Conservation (phyloP, 2,888 invertebrate species). For the Euclidia mi region DNA sequence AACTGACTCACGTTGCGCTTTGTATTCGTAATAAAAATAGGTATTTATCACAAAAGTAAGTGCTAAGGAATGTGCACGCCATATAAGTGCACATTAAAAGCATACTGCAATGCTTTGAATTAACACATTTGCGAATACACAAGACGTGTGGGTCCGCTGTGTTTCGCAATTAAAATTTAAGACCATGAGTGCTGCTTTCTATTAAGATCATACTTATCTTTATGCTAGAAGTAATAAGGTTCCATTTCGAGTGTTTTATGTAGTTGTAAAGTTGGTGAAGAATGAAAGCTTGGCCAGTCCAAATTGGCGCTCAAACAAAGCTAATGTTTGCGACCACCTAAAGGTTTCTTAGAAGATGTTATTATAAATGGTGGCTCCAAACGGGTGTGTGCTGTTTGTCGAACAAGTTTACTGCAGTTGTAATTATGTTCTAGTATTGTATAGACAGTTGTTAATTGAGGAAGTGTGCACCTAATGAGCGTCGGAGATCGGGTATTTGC, state of each 20-base stretch:
- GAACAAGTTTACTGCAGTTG: slow-evolving; percentile 61
- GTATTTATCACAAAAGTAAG: slow-evolving; percentile 52
- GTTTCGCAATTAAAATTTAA: slow-evolving; percentile 83
- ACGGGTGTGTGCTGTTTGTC: slow-evolving; percentile 66
- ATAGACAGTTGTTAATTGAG: slow-evolving; percentile 69
- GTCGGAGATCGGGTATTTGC: slow-evolving; percentile 55
- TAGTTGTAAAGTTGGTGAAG: slow-evolving; percentile 54
- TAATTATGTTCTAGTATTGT: slow-evolving; percentile 64
- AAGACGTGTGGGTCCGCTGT: slow-evolving; percentile 68
- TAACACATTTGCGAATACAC: slow-evolving; percentile 83
- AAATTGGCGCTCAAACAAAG: slow-evolving; percentile 85
- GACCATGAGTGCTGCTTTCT: slow-evolving; percentile 51
- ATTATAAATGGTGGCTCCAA: slow-evolving; percentile 55
- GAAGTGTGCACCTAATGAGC: slow-evolving; percentile 64
- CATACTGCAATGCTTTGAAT: slow-evolving; percentile 76
- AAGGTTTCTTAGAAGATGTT: slow-evolving; percentile 77
- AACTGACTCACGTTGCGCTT: slow-evolving; percentile 41
- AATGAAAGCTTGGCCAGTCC: slow-evolving; percentile 69
- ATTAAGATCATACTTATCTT: slow-evolving; percentile 48
- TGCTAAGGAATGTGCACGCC: slow-evolving; percentile 74
- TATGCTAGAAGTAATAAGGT: slow-evolving; percentile 48
- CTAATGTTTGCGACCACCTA: slow-evolving; percentile 87
- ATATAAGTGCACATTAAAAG: slow-evolving; percentile 76
- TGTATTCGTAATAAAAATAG: slow-evolving; percentile 36
- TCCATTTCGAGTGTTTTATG: slow-evolving; percentile 41